Evolutionary conservation across 1,140 invertebrate genomes (phyloP).

Genomic region (Drosophila setifemur): DNA sequence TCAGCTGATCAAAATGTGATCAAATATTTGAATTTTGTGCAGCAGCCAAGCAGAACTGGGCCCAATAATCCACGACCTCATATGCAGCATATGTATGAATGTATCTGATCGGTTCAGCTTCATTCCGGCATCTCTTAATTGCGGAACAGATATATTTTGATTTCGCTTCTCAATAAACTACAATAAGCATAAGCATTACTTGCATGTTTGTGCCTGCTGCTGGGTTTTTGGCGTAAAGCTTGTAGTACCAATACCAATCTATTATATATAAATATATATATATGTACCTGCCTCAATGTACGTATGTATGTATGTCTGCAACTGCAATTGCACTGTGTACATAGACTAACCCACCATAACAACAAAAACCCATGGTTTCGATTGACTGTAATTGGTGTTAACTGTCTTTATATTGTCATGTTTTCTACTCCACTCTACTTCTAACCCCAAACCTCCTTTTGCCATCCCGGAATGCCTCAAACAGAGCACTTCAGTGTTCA

Average conservation of each 20-base stretch:
- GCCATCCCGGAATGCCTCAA: conserved; percentile 66
- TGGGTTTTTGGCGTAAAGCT: conserved; percentile 67
- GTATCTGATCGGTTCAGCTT: not conserved
- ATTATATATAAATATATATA: conserved; percentile 14
- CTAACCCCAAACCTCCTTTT: conserved; percentile 23
- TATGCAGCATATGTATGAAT: conserved; percentile 68
- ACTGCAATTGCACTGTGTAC: conserved; percentile 63
- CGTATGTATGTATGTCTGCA: conserved; percentile 2
- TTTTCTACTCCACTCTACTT: conserved; percentile 66
- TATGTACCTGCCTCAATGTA: not conserved
- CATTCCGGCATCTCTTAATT: conserved; percentile 26
- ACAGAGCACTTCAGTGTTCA: conserved; percentile 82
- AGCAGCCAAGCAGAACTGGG: conserved; percentile 46
- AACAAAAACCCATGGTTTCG: conserved; percentile 43
- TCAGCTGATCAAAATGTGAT: conserved; percentile 24
- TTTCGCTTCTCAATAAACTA: conserved; percentile 64
- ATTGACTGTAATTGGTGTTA: conserved; percentile 71
- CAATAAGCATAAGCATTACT: conserved; percentile 61
- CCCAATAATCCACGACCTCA: conserved; percentile 79
- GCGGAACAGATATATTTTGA: conserved; percentile 46
- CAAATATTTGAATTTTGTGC: conserved; percentile 41
- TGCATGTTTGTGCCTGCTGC: conserved; percentile 79
- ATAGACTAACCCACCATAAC: conserved; percentile 64
- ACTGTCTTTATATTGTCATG: conserved; percentile 74
- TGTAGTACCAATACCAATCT: conserved; percentile 48